These are phyloP conservation scores for Chaetops frenatus DNA, from an alignment of 2,113 vertebrate genomes.

Conservation along the genomic window DNA sequence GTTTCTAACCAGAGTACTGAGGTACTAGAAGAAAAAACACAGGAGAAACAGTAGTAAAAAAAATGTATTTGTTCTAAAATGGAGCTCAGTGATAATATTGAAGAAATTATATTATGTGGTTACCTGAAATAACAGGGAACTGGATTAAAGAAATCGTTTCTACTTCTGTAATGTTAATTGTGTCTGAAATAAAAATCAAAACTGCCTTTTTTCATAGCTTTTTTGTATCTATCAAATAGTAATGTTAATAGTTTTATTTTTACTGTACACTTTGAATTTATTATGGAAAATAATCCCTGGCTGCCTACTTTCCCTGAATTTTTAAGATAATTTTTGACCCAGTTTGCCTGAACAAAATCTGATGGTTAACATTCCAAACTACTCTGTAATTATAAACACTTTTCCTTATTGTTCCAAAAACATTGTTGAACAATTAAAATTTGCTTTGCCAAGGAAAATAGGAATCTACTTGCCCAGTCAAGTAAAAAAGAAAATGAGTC, in stretches of 20 bases:
- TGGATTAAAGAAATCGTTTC: not conserved
- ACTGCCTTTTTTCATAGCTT: not conserved
- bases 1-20: not conserved
- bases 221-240: not conserved
- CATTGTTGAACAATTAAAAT: conserved; percentile 27
- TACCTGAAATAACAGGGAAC: not conserved
- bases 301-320: not conserved
- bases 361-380: conserved; percentile 16
- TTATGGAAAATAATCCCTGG: not conserved
- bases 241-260: not conserved
- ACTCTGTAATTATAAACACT: conserved; percentile 28
- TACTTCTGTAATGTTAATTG: not conserved
- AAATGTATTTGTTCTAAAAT: not conserved
- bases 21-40: not conserved
- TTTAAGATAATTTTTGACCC: conserved; percentile 7
- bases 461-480: not conserved
- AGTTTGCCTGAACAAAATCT: not conserved
- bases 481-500: not conserved
- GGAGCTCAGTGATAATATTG: not conserved
- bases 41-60: not conserved
- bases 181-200: not conserved
- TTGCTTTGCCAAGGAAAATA: conserved; percentile 34
- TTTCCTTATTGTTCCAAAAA: conserved; percentile 10
- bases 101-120: not conserved
- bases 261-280: not conserved